Conservation (phyloP, 2,888 invertebrate genomes). For the Tenthredo distinguenda region DNA sequence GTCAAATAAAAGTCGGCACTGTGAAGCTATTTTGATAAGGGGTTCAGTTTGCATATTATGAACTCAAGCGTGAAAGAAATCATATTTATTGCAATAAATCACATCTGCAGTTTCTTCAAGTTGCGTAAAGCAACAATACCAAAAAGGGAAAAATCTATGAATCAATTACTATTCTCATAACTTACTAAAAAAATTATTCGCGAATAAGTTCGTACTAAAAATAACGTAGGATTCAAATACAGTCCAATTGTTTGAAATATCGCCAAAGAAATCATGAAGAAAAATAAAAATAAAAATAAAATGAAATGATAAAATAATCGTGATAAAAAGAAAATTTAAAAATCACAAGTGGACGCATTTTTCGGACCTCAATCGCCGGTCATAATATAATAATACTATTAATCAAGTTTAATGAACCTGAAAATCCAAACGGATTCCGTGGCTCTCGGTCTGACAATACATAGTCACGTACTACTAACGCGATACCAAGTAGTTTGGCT, state of each 20-base stretch:
- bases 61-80: not conserved
- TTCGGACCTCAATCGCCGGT: not conserved
- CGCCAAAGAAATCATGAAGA: not conserved
- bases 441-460: not conserved
- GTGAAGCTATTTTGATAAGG: slow-evolving; percentile 1
- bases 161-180: not conserved
- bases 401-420: not conserved
- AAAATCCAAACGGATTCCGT: not conserved
- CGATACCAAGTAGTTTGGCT: not conserved
- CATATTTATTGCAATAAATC: not conserved
- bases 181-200: not conserved
- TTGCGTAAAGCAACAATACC: not conserved
- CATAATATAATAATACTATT: not conserved
- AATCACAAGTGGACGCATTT: not conserved
- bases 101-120: not conserved
- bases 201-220: not conserved
- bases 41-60: not conserved
- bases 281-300: not conserved
- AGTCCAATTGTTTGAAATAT: not conserved
- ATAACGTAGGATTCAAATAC: not conserved
- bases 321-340: not conserved
- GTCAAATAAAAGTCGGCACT: not conserved
- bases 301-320: not conserved
- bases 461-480: not conserved
- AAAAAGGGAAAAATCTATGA: not conserved